Base-by-base conservation (phyloP, 2,113 vertebrate genomes). In the Odobenus rosmarus region DNA sequence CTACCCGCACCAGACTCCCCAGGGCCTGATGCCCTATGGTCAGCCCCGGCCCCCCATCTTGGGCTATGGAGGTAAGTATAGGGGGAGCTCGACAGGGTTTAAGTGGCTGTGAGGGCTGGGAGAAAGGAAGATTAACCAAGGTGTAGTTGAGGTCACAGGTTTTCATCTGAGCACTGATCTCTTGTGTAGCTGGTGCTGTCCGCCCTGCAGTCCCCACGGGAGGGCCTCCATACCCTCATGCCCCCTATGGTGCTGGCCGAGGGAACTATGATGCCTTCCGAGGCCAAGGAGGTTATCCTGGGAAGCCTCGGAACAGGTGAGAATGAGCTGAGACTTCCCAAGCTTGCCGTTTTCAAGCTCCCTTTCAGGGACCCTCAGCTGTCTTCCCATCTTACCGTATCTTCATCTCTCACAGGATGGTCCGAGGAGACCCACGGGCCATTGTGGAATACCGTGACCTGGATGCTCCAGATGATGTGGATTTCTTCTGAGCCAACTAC, bases 391-490 rank as follows among this genome's bases (percentile, higher is more conserved):
- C 18, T 80, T 59, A 67, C 67, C 62, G 39, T 3, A 39, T 71
- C 71, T 42, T 79, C 18, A 28, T 18, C 6, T 57, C 16, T 87
- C 53, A 12, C 97, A 99, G 99, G 98, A 99, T 99, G 99, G 99
- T 99, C 53, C 99, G 99, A 10, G 99, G 99, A 1, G 99, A 99
- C 96, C 99, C 99, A 28, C 98, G 99, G 33, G 99, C 99, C 96
- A 99, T 99, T 90, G 99, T 99, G 28, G 99, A 99, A 77, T 99
- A 99, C 88, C 98, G 99, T 3, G 99, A 99, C 98, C 98, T 99
- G 97, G 99, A 99, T 24, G 99, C 99, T 14, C 99, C 99, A 0
- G 99, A 99, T 18, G 99, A 99, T 5, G 99, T 99, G 55, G 99
- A 99, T 93, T 99, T 99, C 98, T 99, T 99, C 98, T 99, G 96